Percentiles rank a stretch among this genome's conserved stretches.
Evolutionary conservation across 2,113 vertebrate species (phyloP).

Genomic region (Deroptyus accipitrinus): DNA sequence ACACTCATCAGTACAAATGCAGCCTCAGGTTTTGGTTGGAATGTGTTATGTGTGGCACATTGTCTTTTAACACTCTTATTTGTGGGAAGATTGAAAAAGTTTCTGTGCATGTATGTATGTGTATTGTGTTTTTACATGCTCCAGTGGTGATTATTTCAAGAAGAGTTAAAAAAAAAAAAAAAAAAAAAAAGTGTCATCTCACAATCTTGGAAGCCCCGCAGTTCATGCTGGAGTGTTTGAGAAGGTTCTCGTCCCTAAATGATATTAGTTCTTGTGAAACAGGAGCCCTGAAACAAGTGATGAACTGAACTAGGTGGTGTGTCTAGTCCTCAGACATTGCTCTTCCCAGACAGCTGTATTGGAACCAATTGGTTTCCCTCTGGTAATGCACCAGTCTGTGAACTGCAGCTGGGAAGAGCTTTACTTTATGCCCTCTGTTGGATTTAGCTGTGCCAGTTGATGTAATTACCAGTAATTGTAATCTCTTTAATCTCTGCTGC

Average conservation of each 20-base stretch:
- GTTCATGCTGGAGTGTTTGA: neutral
- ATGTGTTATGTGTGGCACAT: conserved; percentile 13
- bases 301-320: neutral
- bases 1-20: conserved; percentile 29
- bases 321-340: neutral
- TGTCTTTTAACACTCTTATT: conserved; percentile 41
- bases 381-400: neutral
- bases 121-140: neutral
- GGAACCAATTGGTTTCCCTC: neutral
- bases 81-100: conserved; percentile 39
- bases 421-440: neutral
- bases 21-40: conserved; percentile 30
- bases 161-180: neutral
- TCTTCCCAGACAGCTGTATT: neutral
- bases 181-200: neutral
- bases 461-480: neutral
- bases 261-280: neutral
- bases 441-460: neutral
- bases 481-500: neutral
- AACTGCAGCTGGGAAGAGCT: neutral
- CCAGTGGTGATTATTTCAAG: neutral
- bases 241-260: neutral
- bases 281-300: neutral
- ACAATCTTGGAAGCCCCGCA: neutral
- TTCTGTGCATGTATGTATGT: neutral